Base-by-base conservation (phyloP, 2,797 vertebrate species). In the Eulemur rubriventer region DNA sequence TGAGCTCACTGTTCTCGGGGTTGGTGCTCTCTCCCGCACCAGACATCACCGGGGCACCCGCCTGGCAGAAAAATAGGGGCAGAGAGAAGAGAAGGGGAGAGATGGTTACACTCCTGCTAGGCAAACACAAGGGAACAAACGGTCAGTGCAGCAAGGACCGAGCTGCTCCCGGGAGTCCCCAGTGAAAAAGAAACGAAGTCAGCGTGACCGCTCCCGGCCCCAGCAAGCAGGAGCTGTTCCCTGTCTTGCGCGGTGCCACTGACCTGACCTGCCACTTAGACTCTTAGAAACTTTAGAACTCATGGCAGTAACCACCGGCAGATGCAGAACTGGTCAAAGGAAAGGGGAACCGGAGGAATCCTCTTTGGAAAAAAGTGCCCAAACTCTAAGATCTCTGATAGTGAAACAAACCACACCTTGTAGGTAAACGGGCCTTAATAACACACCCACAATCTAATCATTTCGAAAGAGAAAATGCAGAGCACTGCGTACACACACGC, bases 1-100 rank as follows among this genome's bases (percentile, higher is more conserved):
- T 99, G 97, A 99, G 99, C 91, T 97, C 98, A 75, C 99, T 99
- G 98, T 98, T 98, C 70, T 99, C 98, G 0, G 99, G 99, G 24
- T 98, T 99, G 97, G 98, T 98, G 96, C 98, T 99, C 73, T 99
- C 99, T 95, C 98, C 99, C 0, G 99, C 98, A 91, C 98, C 99
- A n/a, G 99, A 98, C 99, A 99, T 99, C 98, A 99, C 98, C 0
- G 99, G 99, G 0, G 99, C 99, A 80, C 99, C 99, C 6, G 99
- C 99, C 99, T 99, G 97, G 20, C 98, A 78, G 22, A 89, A 95
- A 3, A 1, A 65, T 16, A 28, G 48, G 41, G 30, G 33, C 6
- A 14, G 38, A 89, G 92, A 75, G 43, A 14, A 91, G 69, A 80
- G 65, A 85, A 67, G 69, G 22, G 20, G 38, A 81, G 50, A 96